Evolutionary conservation across 1,140 invertebrate genomes (phyloP).

Genomic region (Papilio polytes): DNA sequence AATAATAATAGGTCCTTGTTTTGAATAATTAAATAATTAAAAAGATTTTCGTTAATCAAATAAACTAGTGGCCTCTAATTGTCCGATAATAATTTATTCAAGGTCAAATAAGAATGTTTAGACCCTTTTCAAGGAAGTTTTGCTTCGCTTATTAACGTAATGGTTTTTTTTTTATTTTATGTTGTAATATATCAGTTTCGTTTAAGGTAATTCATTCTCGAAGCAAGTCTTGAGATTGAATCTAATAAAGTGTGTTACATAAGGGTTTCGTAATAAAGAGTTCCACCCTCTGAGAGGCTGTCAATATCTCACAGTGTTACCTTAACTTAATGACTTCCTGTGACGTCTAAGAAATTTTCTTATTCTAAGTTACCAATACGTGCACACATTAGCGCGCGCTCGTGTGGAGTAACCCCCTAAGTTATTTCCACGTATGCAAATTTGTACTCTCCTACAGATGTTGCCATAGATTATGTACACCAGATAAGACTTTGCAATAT

Average conservation of each 20-base stretch:
- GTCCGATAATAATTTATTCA: too few species aligned
- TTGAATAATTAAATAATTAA: not conserved
- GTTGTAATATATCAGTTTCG: not conserved
- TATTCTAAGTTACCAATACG: slow-evolving; percentile 68
- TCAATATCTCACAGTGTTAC: slow-evolving; percentile 40
- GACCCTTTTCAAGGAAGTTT: too few species aligned
- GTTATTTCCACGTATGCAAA: slow-evolving; percentile 83
- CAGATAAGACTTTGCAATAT: slow-evolving; percentile 29
- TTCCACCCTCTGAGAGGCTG: slow-evolving; percentile 35
- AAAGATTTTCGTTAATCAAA: too few species aligned
- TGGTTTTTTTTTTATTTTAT: not conserved
- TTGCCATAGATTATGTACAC: slow-evolving; percentile 57
- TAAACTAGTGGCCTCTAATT: too few species aligned
- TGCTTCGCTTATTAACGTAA: too few species aligned
- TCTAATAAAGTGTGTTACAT: slow-evolving; percentile 23
- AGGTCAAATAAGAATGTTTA: too few species aligned
- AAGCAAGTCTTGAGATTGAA: not conserved
- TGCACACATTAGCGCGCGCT: slow-evolving; percentile 68
- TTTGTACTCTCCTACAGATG: slow-evolving; percentile 80
- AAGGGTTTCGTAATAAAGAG: slow-evolving; percentile 19
- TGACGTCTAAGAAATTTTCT: slow-evolving; percentile 56
- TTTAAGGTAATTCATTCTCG: not conserved
- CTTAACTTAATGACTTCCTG: slow-evolving; percentile 49
- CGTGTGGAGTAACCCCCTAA: slow-evolving; percentile 74
- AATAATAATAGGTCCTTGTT: not conserved